Evolutionary conservation across 2,888 invertebrate species (phyloP).

Genomic region (Lasioglossum villosulum): DNA sequence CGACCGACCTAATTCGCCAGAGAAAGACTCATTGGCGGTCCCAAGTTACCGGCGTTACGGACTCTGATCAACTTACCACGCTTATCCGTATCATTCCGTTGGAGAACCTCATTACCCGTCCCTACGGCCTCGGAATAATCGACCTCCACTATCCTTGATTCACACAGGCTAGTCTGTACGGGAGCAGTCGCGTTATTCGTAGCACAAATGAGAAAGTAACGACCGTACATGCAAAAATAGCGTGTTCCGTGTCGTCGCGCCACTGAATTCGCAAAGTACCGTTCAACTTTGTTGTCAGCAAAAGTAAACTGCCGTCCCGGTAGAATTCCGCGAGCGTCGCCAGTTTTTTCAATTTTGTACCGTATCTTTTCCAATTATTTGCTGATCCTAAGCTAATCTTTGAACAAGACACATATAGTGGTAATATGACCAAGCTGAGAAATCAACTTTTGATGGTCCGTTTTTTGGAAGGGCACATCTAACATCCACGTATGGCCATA

Average conservation of each 20-base stretch:
- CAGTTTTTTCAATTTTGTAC: background rate
- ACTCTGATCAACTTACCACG: conserved; percentile 23
- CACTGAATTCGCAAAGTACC: background rate
- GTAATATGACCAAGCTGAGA: too few relatives aligned
- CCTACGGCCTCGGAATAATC: conserved; percentile 7
- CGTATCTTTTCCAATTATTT: background rate
- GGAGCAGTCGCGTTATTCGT: conserved; percentile 26
- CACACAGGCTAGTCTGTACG: background rate
- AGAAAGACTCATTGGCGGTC: conserved; percentile 15
- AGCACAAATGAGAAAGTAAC: background rate
- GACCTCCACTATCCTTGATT: conserved; percentile 5
- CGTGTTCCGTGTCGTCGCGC: background rate
- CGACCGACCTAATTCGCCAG: background rate
- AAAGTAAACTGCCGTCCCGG: background rate
- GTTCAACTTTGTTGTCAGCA: background rate
- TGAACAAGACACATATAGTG: background rate
- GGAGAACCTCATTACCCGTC: conserved; percentile 34
- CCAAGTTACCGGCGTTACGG: conserved; percentile 14
- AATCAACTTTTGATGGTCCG: too few relatives aligned
- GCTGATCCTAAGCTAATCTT: background rate
- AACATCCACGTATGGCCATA: too few relatives aligned
- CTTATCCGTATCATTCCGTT: conserved; percentile 28
- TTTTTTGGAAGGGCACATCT: too few relatives aligned
- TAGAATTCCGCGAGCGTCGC: background rate
- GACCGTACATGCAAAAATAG: background rate